Base-by-base conservation (phyloP, 2,888 invertebrate species). In the Arctia plantaginis region DNA sequence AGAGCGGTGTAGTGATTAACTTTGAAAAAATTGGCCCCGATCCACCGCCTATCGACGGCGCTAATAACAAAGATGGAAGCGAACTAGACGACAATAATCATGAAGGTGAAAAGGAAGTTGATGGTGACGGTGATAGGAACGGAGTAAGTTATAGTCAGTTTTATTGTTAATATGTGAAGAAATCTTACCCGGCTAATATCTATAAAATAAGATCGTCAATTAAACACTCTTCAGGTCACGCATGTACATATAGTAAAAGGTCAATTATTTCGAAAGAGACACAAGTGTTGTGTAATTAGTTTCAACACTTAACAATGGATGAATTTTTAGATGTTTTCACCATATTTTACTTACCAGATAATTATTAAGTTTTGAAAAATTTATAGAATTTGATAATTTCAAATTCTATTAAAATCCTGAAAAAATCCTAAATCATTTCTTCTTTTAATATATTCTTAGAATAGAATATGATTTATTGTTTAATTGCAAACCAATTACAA, bases 21-120 rank as follows among this genome's bases (percentile, higher is more conserved):
- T 99, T 99, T 91, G 99, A 99, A 93, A 99, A 99, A 92, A 97
- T 99, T 80, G 99, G 99, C 0, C 98, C 98, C 0, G 99, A 99
- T 91, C 98, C 98, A 0, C 97, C 97, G 6, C 97, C 97, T 0
- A 92, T 97, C 59, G 96, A 97, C 55, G 96, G 96, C 20, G 94
- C 92, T 7, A 96, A 90, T 71, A 93, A 89, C 73, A 90, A 88
- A 35, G 96, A 96, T 0, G 96, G 96, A 30, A 95, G 93, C 10
- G 97, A 97, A 66, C 90, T 89, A 27, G 95, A 96, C 65, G 96
- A 94, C 6, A 82, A 93, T n/a, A 89, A 86, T 51, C 91, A 92
- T 62, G 95, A 95, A 47, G 90, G 89, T 10, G 93, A 94, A 65
- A 96, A 96, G 82, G 94, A 95, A 30, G 88, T 95, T 47, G 96